Evolutionary conservation across 2,113 vertebrate genomes (phyloP).

Genomic region (Strix aluco): DNA sequence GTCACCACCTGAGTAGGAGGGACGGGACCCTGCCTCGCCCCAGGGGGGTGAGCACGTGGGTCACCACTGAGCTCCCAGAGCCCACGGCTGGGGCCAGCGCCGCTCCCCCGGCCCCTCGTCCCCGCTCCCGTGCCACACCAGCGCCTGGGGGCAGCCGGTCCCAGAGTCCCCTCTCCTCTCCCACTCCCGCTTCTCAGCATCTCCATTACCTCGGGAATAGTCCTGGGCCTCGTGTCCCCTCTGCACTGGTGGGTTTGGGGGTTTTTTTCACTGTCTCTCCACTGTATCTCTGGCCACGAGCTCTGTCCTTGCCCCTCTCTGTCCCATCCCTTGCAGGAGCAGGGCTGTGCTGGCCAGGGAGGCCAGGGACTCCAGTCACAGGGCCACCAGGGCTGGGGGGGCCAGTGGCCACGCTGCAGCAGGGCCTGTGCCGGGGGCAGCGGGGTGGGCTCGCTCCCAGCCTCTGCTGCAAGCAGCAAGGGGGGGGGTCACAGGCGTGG

Average conservation of each 20-base stretch:
- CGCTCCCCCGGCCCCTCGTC: background rate
- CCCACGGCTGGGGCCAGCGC: background rate
- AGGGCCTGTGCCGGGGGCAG: too few relatives aligned
- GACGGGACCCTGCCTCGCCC: background rate
- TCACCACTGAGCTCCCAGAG: background rate
- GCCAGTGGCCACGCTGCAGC: fast-evolving
- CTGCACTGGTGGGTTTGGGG: background rate
- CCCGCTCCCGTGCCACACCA: slow-evolving; percentile 6
- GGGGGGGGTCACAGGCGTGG: background rate
- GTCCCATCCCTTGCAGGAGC: background rate
- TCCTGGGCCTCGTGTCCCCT: background rate
- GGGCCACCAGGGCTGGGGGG: background rate
- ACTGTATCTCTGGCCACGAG: background rate
- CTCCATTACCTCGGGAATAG: background rate
- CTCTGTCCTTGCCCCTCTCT: background rate
- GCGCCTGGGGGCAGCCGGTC: background rate
- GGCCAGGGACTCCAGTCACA: fast-evolving
- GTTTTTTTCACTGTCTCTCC: background rate
- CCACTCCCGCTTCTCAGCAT: background rate
- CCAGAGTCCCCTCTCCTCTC: background rate
- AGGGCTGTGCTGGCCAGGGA: background rate
- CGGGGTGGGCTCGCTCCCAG: background rate
- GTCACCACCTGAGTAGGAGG: slow-evolving; percentile 71
- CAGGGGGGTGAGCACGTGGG: background rate
- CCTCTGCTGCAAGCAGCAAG: background rate